Evolutionary conservation across 2,888 invertebrate genomes (phyloP), one percentile per base, ranked within the genome.

Genomic region (Morpho helenor): DNA sequence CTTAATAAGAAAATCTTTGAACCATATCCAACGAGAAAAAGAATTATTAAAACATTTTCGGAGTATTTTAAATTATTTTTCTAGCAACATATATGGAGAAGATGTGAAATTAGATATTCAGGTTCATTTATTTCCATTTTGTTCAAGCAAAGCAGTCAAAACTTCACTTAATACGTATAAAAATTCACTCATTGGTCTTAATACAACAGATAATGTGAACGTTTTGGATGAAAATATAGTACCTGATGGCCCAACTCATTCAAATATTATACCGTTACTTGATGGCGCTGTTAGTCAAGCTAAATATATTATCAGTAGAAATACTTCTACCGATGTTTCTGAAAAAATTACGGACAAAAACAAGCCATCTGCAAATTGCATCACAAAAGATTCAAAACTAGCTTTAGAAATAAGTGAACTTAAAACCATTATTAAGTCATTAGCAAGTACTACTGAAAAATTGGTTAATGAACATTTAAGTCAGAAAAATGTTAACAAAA

Each of bases 61-160:
- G 61, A 74, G 74, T 57, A 62, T 84, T 57, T 70, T 82, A 6
- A 72, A 76, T 52, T 78, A 78, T 64, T 76, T 85, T 60, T 67
- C 72, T 8, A 67, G 74, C 39, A 68, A 67, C 49, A 67, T 76
- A 40, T 64, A 64, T 42, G 71, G 74, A 39, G 77, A 69, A 46
- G 76, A 82, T 57, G 68, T 85, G 9, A 79, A 79, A 63, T 59
- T 87, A 48, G 79, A 87, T 61, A 68, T 87, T 61, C 74, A 77
- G 49, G 68, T 87, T 6, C 84, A 81, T 59, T 64, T 84, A 0
- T 68, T 69, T 49, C 80, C 84, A 41, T 59, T 61, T 1, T 54
- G 57, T 52, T 69, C 69, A 45, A 59, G 61, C 41, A 57, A 61
- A 56, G 57, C 5, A 65, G 65, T 8, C 64, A 59, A 31, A 61